Conservation (phyloP, 2,113 vertebrate genomes). For the Silurus meridionalis region DNA sequence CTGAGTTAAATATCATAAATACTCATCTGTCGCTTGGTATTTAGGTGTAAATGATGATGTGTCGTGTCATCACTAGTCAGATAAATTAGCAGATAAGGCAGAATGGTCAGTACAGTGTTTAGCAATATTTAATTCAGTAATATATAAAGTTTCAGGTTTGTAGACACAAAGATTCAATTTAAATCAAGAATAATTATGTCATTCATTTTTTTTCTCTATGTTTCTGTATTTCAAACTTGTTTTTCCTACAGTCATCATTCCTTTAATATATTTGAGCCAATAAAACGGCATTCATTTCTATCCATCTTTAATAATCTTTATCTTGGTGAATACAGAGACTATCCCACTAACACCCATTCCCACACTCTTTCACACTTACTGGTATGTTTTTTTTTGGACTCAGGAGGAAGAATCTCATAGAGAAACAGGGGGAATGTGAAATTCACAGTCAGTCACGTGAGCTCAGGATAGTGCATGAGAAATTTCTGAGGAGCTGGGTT, state of each 20-base stretch:
- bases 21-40: not conserved
- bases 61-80: not conserved
- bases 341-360: not conserved
- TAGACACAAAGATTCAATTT: too few species aligned
- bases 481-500: not conserved
- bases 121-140: too few species aligned
- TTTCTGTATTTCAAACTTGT: not conserved
- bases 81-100: not conserved
- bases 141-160: too few species aligned
- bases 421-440: too few species aligned
- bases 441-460: too few species aligned
- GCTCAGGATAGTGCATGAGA: too few species aligned
- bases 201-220: too few species aligned
- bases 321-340: not conserved
- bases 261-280: not conserved
- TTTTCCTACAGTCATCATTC: not conserved
- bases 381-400: too few species aligned
- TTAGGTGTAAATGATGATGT: not conserved
- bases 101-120: too few species aligned
- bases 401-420: too few species aligned
- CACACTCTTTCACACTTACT: too few species aligned
- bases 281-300: not conserved
- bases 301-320: not conserved
- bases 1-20: not conserved
- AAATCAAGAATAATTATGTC: too few species aligned